These are phyloP conservation scores for Epinephelus moara DNA, from an alignment of 2,113 vertebrate species.

Conservation along the genomic window DNA sequence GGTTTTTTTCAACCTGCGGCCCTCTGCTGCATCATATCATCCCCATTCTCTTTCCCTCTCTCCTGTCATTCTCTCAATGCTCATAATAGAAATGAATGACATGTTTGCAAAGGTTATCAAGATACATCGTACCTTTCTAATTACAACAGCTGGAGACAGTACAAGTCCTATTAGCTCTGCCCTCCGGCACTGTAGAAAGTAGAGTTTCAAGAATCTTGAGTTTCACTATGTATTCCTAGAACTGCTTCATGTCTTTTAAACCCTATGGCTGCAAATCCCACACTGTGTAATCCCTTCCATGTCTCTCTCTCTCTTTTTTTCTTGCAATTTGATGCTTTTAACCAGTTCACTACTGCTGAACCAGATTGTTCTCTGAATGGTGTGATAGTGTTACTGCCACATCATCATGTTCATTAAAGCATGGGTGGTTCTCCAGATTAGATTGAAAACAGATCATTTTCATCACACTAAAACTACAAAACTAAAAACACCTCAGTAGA, in stretches of 20 bases:
- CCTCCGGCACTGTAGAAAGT: constrained; percentile 52
- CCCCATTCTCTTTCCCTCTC: no score
- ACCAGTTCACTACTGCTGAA: not conserved
- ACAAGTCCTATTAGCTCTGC: constrained; percentile 46
- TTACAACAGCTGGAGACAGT: constrained; percentile 52
- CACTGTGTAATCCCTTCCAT: constrained; percentile 25
- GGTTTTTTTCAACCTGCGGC: no score
- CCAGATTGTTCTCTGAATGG: not conserved
- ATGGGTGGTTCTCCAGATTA: not conserved
- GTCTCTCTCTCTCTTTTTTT: not conserved
- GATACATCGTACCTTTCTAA: constrained; percentile 43
- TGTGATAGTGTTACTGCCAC: not conserved
- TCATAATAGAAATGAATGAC: constrained; percentile 5
- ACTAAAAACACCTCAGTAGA: constrained; percentile 12
- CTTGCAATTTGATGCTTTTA: constrained; percentile 2
- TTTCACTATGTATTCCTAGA: constrained; percentile 61
- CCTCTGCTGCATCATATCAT: no score
- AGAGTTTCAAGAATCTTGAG: constrained; percentile 42
- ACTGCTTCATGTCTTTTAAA: constrained; percentile 48
- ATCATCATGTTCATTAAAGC: not conserved
- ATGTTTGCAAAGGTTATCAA: constrained; percentile 31
- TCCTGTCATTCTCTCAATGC: not conserved
- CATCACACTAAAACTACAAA: not conserved
- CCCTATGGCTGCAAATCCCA: constrained; percentile 44
- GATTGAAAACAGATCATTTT: not conserved